Evolutionary conservation across 2,888 invertebrate genomes (phyloP), one percentile per base, ranked within the genome.

Genomic region (Agonopterix alstromeriana): DNA sequence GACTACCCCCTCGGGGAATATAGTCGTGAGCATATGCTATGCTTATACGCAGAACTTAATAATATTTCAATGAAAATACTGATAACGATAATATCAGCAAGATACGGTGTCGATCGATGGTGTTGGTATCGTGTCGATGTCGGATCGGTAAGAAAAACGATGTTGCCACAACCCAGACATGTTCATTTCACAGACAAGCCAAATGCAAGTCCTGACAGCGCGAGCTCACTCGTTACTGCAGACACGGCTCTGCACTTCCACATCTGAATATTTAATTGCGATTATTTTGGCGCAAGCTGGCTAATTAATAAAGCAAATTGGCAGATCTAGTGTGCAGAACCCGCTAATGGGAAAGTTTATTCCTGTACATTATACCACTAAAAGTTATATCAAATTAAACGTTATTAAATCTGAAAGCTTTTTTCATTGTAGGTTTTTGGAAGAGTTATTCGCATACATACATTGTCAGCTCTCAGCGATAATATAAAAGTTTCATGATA

Each of bases 261-360:
- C 73, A 76, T 82, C 72, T 85, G 78, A 85, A 86, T 86, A 77
- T 83, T 86, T 79, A 77, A 83, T 83, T 75, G 72, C 56, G 65
- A 74, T 75, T 82, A 82, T 83, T 82, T 80, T 73, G 70, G 76
- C 64, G 60, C 68, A 70, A 64, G 63, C 68, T 61, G 60, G 64
- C 68, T 78, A 79, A 81, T 81, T 80, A 75, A 76, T 80, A 73
- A 73, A 70, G 65, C 72, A 73, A 78, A 78, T 79, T 78, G 80
- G 73, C 73, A 67, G 63, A 57, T 61, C 69, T 65, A 65, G 61
- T 67, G 61, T 57, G 58, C 58, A 59, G 63, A 52, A 50, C 52
- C 54, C 55, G 56, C 65, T 77, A 79, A 78, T 75, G 71, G 68
- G 60, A 65, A 63, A 63, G 63, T 72, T 71, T 67, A 72, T 70